Base-by-base conservation (phyloP, 2,113 vertebrate genomes). In the Otus sunia region DNA sequence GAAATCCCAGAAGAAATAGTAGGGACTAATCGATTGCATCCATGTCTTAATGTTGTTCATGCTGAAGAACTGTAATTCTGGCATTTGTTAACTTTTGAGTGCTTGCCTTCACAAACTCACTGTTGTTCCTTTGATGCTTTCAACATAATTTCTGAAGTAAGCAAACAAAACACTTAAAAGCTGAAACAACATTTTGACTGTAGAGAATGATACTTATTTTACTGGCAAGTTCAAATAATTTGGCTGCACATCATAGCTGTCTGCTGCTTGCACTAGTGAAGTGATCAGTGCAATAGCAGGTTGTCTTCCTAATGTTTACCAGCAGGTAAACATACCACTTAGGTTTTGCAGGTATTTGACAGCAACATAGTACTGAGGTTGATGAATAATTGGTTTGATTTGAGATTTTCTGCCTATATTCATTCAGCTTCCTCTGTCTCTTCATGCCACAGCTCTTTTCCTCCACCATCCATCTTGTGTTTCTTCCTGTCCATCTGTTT, bases 301-400 rank as follows among this genome's bases (percentile, higher is more conserved):
- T 86, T 89, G 25, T 79, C 76, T 92, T 76, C 59, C 67, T 77
- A 77, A 39, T 53, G 5, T 79, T 91, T 88, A 45, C 37, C 47
- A 82, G 39, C 0, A 0, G 13, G 37, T 87, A 55, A 72, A 47
- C 3, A 2, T 29, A 11, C 36, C 10, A 20, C 14, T 1, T 41
- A 37, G 64, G 41, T 39, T 88, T 80, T 73, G 45, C 77, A 81
- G 45, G 55, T 86, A 58, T 81, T 81, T 75, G 74, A 29, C 53
- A 86, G 50, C 60, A 63, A 15, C 9, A 39, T 13, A 50, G 36
- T 55, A 27, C 36, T 30, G 34, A 72, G 14, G 8, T 64, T 83
- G 60, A 36, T 1, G 1, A 92, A 88, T 15, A 59, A 73, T 29
- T 45, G 8, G 68, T 86, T 68, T 8, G 15, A 1, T 69, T 60